Percentiles rank a stretch among this genome's conserved stretches.
phyloP scores from a whole-genome alignment of 2,888 invertebrate genomes.

The Archips xylosteana region DNA sequence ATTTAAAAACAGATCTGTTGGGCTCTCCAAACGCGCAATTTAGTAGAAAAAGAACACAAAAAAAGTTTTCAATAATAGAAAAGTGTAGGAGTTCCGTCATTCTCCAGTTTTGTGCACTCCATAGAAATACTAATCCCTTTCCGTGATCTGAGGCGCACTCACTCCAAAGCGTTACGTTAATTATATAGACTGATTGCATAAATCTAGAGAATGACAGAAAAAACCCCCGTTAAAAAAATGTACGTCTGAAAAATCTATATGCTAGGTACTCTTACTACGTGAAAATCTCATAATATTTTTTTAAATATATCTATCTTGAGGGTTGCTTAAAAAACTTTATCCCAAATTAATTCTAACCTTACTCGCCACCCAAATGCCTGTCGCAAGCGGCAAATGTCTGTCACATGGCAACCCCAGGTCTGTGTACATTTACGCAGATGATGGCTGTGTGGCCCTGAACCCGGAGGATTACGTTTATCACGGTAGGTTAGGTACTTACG shows the following conservation, averaged over 20 bases:
- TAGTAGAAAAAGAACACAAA: not conserved
- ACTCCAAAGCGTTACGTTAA: no score
- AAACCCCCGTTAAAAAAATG: no score
- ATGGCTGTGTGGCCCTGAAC: slow-evolving; percentile 69
- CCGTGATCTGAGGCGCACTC: no score
- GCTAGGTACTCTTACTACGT: no score
- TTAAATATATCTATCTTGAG: not conserved
- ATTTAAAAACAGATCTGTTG: not conserved
- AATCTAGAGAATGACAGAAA: no score
- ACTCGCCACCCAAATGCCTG: not conserved
- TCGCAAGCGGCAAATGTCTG: not conserved
- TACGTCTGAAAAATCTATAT: no score
- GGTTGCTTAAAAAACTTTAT: not conserved
- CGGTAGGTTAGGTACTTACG: slow-evolving; percentile 59
- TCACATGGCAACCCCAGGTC: slow-evolving; percentile 45
- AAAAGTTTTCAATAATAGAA: not conserved
- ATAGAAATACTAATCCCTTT: no score
- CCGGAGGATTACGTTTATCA: slow-evolving; percentile 70
- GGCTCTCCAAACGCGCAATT: not conserved
- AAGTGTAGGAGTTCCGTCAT: not conserved
- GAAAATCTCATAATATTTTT: not conserved
- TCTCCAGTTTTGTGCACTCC: not conserved
- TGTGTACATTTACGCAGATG: slow-evolving; percentile 58
- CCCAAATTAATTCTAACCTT: not conserved
- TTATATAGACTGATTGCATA: no score